Conservation (phyloP, 2,797 vertebrate genomes). For the Neosilurus hyrtlii region DNA sequence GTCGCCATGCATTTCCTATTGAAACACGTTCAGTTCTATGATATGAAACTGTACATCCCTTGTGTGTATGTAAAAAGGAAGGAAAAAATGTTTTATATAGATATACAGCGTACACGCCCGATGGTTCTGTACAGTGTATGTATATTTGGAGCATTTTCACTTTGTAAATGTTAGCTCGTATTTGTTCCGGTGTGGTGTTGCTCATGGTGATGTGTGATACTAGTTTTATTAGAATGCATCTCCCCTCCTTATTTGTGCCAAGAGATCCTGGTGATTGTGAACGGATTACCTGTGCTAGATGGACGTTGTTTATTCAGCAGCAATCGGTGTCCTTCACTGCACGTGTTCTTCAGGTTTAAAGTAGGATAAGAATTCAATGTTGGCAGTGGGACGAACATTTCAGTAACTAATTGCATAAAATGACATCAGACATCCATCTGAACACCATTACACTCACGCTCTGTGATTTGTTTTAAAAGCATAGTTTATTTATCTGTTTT, state of each 20-base stretch:
- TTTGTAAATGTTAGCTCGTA: slow-evolving; percentile 42
- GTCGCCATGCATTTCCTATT: slow-evolving; percentile 20
- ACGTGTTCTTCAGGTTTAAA: slow-evolving; percentile 10
- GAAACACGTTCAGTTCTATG: slow-evolving; percentile 14
- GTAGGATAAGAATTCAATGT: slow-evolving; percentile 4
- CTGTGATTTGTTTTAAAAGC: background rate
- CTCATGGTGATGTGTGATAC: slow-evolving; percentile 40
- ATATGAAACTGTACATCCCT: slow-evolving; percentile 23
- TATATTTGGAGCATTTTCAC: slow-evolving; percentile 55
- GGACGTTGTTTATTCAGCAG: slow-evolving; percentile 47
- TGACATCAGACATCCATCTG: background rate
- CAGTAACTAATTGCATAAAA: background rate
- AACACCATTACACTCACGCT: background rate
- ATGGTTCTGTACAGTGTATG: slow-evolving; percentile 50
- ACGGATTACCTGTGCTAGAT: slow-evolving; percentile 60
- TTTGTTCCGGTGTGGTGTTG: slow-evolving; percentile 35
- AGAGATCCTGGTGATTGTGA: slow-evolving; percentile 38
- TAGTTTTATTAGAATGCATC: slow-evolving; percentile 9
- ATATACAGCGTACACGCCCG: slow-evolving; percentile 48
- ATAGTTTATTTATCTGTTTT: background rate
- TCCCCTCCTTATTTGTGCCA: slow-evolving; percentile 15
- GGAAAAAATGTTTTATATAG: slow-evolving; percentile 50
- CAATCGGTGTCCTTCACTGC: background rate
- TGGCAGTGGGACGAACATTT: background rate
- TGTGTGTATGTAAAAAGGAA: slow-evolving; percentile 35